Evolutionary conservation across 2,113 vertebrate species (phyloP), one percentile per base, ranked within the genome.

Genomic region (Natator depressus): DNA sequence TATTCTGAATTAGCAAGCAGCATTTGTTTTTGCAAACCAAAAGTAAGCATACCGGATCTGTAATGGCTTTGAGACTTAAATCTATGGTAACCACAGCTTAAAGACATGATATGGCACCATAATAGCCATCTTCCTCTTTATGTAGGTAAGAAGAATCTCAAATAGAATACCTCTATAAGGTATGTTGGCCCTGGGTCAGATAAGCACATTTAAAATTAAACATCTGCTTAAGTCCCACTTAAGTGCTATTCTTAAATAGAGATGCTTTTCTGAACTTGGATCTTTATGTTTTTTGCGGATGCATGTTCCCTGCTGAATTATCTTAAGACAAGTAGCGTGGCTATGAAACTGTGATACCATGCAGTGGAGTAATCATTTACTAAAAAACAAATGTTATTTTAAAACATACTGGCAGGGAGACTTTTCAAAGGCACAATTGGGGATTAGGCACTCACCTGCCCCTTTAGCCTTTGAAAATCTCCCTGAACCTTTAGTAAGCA

Each of bases 401-500:
- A 88, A 91, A 94, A 95, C 86, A 8, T 5, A 46, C 14, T 55
- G 9, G 29, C 3, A 88, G n/a, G 51, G 57, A 92, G 79, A 84
- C 17, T 91, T 94, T 93, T 84, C 57, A 91, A 85, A 65, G 25
- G 38, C 55, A 93, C 13, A 80, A 89, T 88, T 16, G 24, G 72
- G 89, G 94, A 82, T 76, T 8, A n/a, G 72, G 72, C 11, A 46
- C 38, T 5, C 72, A 89, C 83, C 79, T 92, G 83, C 80, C 86
- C 72, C 53, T 79, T 94, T 95, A 72, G 83, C 62, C 72, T 65
- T 83, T 92, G 10, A 11, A 42, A 75, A 81, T 92, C 81, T 95
- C 87, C 79, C 31, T 51, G 86, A 95, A 91, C 3, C 80, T 55
- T 84, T 54, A 50, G 0, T n/a, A 87, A 82, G 4, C 83, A 79